Percentiles rank a stretch among this genome's conserved stretches.
Conservation (phyloP, 2,888 invertebrate genomes). For the Lasioglossum pauxillum region DNA sequence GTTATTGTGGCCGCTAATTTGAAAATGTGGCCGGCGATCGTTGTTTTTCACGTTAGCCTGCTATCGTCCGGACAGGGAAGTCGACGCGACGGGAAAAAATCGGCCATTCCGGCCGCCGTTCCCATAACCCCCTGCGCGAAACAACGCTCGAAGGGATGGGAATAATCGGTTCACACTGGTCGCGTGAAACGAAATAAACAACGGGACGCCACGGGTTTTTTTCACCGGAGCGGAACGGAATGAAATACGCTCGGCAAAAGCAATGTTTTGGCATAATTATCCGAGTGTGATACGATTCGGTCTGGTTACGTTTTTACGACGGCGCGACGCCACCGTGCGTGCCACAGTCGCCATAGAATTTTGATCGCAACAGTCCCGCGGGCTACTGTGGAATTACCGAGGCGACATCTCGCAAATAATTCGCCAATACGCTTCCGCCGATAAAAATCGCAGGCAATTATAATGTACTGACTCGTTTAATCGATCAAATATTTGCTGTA, state of each 20-base stretch:
- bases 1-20: constrained; percentile 58
- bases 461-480: background rate
- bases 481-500: background rate
- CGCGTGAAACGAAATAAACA: constrained; percentile 67
- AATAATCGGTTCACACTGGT: constrained; percentile 61
- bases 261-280: constrained; percentile 74
- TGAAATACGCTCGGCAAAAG: constrained; percentile 23
- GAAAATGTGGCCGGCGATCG: constrained; percentile 62
- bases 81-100: constrained; percentile 23
- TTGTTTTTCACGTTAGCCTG: constrained; percentile 45
- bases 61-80: constrained; percentile 27
- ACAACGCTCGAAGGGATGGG: constrained; percentile 17
- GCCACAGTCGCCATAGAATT: background rate
- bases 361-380: background rate
- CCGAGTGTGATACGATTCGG: constrained; percentile 64
- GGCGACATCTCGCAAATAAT: background rate
- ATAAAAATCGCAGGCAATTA: background rate
- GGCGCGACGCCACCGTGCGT: constrained; percentile 4
- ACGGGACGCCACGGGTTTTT: constrained; percentile 48
- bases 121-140: constrained; percentile 13
- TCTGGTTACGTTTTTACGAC: constrained; percentile 51
- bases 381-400: background rate
- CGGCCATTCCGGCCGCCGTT: background rate
- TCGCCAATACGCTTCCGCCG: background rate
- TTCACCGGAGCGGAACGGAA: constrained; percentile 35